Conservation (phyloP, 2,797 vertebrate species). For the Etheostoma perlongum region DNA sequence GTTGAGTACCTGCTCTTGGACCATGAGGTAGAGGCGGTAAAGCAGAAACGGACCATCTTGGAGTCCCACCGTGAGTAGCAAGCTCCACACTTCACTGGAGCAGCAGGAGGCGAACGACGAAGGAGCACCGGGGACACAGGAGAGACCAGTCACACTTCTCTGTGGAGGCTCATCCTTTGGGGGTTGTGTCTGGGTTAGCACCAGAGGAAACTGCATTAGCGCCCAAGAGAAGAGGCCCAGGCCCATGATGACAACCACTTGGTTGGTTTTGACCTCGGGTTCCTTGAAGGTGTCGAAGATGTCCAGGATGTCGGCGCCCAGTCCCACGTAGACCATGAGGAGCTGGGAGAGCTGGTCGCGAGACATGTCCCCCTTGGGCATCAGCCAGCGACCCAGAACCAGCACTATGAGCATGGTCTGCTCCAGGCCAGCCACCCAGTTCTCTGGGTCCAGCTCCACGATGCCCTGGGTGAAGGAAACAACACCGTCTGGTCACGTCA, state of each 20-base stretch:
- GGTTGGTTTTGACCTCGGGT: constrained; percentile 79
- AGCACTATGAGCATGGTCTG: constrained; percentile 86
- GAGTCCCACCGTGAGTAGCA: constrained; percentile 82
- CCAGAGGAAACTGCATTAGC: constrained; percentile 86
- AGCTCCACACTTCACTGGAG: constrained; percentile 83
- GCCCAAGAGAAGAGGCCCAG: constrained; percentile 86
- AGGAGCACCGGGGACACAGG: not conserved
- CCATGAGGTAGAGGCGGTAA: constrained; percentile 85
- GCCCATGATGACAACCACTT: constrained; percentile 72
- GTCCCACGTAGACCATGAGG: constrained; percentile 85
- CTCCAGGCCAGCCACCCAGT: constrained; percentile 82
- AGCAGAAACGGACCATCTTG: constrained; percentile 86
- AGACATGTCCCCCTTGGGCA: constrained; percentile 87
- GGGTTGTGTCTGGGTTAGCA: constrained; percentile 82
- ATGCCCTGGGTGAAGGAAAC: constrained; percentile 69
- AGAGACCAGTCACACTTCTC: fast-evolving
- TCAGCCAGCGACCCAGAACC: constrained; percentile 86
- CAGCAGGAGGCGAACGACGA: constrained; percentile 61
- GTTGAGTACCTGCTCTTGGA: constrained; percentile 80
- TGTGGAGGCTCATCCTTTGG: constrained; percentile 25
- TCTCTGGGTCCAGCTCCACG: constrained; percentile 79
- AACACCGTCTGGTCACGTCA: not conserved
- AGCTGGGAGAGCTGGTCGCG: constrained; percentile 86
- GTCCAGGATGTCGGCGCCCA: constrained; percentile 86
- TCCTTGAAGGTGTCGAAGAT: constrained; percentile 86